Percentiles rank a stretch among this genome's conserved stretches.
These are phyloP conservation scores for Phortica okadai DNA, from an alignment of 2,888 invertebrate species.

Conservation along the genomic window DNA sequence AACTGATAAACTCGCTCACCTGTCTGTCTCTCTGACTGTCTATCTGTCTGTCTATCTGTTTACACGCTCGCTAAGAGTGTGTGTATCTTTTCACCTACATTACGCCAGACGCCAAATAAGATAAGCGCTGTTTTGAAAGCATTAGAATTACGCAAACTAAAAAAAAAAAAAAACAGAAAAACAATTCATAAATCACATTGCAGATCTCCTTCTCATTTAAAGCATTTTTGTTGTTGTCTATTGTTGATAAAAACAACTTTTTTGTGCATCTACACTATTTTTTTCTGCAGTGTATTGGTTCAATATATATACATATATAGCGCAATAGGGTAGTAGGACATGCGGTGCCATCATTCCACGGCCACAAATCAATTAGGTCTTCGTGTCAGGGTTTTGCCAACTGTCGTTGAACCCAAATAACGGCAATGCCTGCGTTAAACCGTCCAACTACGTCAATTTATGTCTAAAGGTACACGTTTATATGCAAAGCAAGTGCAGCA, in stretches of 20 bases:
- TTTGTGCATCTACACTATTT: too few relatives aligned
- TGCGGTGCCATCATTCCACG: constrained; percentile 21
- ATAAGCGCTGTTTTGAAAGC: background rate
- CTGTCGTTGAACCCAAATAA: background rate
- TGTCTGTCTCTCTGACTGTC: background rate
- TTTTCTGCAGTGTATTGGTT: too few relatives aligned
- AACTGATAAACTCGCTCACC: constrained; percentile 24
- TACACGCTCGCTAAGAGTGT: constrained; percentile 12
- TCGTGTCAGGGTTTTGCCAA: constrained; percentile 23
- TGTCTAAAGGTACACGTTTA: background rate
- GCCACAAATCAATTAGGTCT: constrained; percentile 51
- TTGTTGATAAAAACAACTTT: background rate
- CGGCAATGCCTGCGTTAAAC: background rate
- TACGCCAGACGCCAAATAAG: background rate
- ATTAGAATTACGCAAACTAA: background rate
- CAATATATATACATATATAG: too few relatives aligned
- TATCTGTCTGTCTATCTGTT: background rate
- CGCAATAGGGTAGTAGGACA: too few relatives aligned
- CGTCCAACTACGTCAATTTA: background rate
- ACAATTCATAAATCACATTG: background rate
- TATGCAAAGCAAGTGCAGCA: background rate
- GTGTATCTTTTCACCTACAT: constrained; percentile 11
- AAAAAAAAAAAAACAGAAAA: background rate
- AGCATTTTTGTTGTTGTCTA: background rate
- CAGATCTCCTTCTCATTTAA: background rate